A percentile compares a stretch with the other conserved stretches of the same genome.
phyloP scores from a whole-genome alignment of 92 coral and sea anemone species.

The Palythoa caribaeorum region DNA sequence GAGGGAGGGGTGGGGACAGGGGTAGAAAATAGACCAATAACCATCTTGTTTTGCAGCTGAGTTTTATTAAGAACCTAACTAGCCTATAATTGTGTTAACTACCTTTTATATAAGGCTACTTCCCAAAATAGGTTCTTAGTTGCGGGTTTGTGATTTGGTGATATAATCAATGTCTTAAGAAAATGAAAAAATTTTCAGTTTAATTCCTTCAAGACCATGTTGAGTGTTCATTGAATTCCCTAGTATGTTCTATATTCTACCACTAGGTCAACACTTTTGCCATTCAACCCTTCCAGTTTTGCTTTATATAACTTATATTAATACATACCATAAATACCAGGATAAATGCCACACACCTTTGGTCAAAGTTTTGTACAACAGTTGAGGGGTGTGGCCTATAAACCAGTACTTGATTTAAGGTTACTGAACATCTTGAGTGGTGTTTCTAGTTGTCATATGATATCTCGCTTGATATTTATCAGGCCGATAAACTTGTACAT shows the following conservation, averaged over 20 bases:
- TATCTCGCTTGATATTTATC: neutral
- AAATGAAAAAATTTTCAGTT: neutral
- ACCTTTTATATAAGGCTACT: too few relatives aligned
- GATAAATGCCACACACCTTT: neutral
- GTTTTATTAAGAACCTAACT: too few relatives aligned
- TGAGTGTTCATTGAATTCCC: neutral
- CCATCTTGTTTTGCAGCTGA: too few relatives aligned
- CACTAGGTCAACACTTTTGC: neutral
- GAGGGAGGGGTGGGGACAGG: too few relatives aligned
- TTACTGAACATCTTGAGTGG: neutral
- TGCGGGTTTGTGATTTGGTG: neutral
- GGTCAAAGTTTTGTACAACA: neutral
- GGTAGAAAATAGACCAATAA: too few relatives aligned
- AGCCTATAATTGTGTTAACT: too few relatives aligned
- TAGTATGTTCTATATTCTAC: neutral
- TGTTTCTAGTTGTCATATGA: neutral
- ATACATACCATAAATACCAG: neutral
- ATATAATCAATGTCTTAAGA: neutral
- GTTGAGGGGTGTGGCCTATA: neutral
- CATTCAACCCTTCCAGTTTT: neutral
- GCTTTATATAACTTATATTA: neutral
- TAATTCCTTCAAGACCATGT: slow-evolving; percentile 5
- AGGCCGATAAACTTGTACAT: too few relatives aligned
- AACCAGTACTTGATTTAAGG: neutral
- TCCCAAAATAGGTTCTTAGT: too few relatives aligned